Conservation (phyloP, 2,797 vertebrate species). For the Bradypodion ventrale region DNA sequence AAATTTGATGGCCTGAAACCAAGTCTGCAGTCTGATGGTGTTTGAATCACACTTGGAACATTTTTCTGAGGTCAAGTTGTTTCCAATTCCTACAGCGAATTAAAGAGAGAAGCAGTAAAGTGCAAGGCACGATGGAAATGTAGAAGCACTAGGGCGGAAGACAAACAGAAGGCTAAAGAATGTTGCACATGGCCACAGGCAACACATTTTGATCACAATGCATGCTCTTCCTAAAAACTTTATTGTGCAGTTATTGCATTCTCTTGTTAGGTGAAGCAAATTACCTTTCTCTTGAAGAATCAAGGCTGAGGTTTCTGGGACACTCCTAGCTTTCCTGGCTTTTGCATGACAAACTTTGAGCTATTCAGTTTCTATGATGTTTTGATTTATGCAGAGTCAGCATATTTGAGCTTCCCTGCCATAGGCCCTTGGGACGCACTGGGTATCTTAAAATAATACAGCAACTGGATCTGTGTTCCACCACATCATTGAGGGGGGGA, state of each 20-base stretch:
- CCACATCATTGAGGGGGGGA: not conserved
- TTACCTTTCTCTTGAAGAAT: not conserved
- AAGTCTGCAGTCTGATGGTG: not conserved
- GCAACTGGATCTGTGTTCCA: not conserved
- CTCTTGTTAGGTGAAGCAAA: no score
- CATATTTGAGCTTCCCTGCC: not conserved
- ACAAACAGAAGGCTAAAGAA: not conserved
- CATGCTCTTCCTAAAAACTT: no score
- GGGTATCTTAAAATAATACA: not conserved
- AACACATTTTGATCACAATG: not conserved
- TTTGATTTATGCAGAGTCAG: not conserved
- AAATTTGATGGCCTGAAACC: not conserved
- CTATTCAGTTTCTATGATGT: not conserved
- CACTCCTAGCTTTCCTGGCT: not conserved
- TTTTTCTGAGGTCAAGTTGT: not conserved
- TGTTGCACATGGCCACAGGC: not conserved
- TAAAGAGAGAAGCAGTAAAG: not conserved
- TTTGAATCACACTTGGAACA: not conserved
- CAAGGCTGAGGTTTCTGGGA: not conserved
- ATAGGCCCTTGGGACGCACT: no score
- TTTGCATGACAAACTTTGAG: no score
- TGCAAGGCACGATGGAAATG: not conserved
- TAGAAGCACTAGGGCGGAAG: not conserved
- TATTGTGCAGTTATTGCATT: no score
- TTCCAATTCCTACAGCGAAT: not conserved